Evolutionary conservation across 2,888 invertebrate genomes (phyloP).

Genomic region (Eubasilissa splendida): DNA sequence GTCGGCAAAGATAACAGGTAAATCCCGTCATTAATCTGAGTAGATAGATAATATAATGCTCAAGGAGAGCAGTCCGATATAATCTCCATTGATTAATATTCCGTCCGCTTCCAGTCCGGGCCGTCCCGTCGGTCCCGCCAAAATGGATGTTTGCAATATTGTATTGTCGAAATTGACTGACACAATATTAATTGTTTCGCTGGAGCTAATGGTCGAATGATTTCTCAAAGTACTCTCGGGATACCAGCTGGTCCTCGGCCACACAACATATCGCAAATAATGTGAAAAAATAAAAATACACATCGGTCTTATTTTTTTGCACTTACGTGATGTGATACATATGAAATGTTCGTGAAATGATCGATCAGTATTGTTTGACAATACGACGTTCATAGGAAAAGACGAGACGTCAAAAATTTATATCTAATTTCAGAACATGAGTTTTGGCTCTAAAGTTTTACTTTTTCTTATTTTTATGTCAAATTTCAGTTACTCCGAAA

Average conservation of each 20-base stretch:
- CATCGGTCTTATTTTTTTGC: background rate
- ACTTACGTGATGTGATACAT: background rate
- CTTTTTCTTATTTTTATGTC: no score
- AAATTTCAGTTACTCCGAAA: no score
- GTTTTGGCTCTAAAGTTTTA: no score
- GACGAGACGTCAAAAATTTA: no score
- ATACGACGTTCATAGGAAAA: no score
- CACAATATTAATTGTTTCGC: constrained; percentile 27
- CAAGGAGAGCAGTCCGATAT: constrained; percentile 15
- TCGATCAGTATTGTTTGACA: no score
- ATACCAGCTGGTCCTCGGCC: constrained; percentile 5
- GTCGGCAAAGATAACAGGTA: constrained; percentile 3
- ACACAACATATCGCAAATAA: constrained; percentile 12
- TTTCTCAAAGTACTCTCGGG: constrained; percentile 17
- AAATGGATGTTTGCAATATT: constrained; percentile 32
- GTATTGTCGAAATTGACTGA: constrained; percentile 36
- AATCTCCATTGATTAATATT: constrained; percentile 36
- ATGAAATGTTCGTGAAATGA: no score
- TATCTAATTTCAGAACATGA: no score
- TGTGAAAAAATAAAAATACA: background rate
- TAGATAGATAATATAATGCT: constrained; percentile 18
- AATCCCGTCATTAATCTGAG: constrained; percentile 20
- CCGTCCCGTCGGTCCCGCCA: background rate
- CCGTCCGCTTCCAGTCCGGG: constrained; percentile 6
- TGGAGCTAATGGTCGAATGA: constrained; percentile 27